Conservation (phyloP, 2,888 invertebrate genomes). For the Sesamia inferens region DNA sequence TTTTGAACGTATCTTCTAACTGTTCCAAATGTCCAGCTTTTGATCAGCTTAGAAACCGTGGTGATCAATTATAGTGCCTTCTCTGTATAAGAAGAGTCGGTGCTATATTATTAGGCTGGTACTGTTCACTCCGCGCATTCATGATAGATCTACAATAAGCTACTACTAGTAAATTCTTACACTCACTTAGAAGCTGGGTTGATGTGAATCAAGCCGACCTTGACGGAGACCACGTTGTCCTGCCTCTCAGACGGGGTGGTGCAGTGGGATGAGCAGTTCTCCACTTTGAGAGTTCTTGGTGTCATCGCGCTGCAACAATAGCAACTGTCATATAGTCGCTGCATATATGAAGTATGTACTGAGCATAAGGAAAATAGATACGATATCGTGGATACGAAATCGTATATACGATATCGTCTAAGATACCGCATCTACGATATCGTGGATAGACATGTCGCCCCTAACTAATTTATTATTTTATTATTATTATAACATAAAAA, state of each 20-base stretch:
- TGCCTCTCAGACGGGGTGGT: slow-evolving; percentile 82
- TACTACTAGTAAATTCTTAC: background rate
- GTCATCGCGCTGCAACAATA: slow-evolving; percentile 72
- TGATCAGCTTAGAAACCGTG: too few relatives aligned
- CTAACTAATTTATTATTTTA: too few relatives aligned
- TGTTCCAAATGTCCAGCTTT: too few relatives aligned
- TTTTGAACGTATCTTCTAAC: too few relatives aligned
- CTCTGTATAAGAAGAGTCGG: background rate
- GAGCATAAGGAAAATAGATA: too few relatives aligned
- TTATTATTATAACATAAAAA: too few relatives aligned
- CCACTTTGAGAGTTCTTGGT: slow-evolving; percentile 74
- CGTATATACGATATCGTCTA: too few relatives aligned
- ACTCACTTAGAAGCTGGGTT: slow-evolving; percentile 83
- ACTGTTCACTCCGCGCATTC: background rate
- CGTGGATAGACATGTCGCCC: too few relatives aligned
- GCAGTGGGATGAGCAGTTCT: slow-evolving; percentile 78
- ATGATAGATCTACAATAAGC: too few relatives aligned
- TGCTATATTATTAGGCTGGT: background rate
- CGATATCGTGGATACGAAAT: background rate
- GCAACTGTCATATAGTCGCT: background rate
- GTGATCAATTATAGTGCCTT: background rate
- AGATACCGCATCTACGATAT: too few relatives aligned
- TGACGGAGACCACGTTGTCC: slow-evolving; percentile 77
- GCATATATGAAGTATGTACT: too few relatives aligned
- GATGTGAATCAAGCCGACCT: slow-evolving; percentile 84